Base-by-base conservation (phyloP, 2,113 vertebrate species). In the Zootoca vivipara region DNA sequence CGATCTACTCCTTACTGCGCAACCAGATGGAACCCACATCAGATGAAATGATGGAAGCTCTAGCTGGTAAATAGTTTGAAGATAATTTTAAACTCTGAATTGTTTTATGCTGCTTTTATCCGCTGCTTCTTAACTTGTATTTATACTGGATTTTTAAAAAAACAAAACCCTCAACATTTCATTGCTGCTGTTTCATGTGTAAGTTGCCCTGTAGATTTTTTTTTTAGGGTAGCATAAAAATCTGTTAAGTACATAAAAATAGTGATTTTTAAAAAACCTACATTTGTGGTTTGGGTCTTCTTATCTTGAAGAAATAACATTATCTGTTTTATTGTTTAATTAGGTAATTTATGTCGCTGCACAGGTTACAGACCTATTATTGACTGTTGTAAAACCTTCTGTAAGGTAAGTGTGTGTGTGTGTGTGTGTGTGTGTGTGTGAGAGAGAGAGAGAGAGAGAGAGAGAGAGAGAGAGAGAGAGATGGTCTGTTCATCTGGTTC, bases 331-430 rank as follows among this genome's bases (percentile, higher is more conserved):
- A 16, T 80, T 40, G 3, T 73, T 87, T 58, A 30, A 73, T 83
- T 88, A 98, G 98, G 98, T 87, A 98, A 98, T 88, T 91, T 98
- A 87, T 98, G 98, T 84, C 96, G 97, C 20, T 98, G 98, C 82
- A 98, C 98, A 4, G 97, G 98, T 28, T 98, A 98, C 90, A 96
- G 97, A 4, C 97, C 98, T 13, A 98, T 98, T 72, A 30, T 98
- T 12, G 98, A 98, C 78, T 97, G 97, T 89, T 98, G 91, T 89
- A 96, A 94, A 86, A 98, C 97, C 1, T 98, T 98, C 93, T 97
- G 96, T 92, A 91, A 89, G 96, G 98, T 98, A 92, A 89, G 96
- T 88, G 62, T 74, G 40, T 67, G 10, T 67, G 35, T 42, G 24
- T 26, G 40, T 7, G 35, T 42, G 74, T 26, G 40, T 12, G 26